Conservation (phyloP, 2,888 invertebrate genomes). For the Euplexia lucipara region DNA sequence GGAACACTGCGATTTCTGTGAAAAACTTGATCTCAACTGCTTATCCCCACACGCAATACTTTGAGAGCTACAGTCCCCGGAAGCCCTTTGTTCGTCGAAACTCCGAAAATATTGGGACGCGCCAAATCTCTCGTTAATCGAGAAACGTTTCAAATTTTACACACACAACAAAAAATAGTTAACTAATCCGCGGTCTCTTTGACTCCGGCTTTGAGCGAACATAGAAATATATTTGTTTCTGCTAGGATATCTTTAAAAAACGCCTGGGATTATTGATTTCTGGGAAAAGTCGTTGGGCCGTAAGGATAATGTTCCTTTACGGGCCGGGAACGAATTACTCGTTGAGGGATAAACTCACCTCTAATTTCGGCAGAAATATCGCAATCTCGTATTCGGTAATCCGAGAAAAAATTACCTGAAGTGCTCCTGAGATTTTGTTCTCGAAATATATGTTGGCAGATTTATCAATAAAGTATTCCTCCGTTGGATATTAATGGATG, state of each 20-base stretch:
- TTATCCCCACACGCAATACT: slow-evolving; percentile 81
- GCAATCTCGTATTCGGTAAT: slow-evolving; percentile 78
- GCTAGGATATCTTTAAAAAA: slow-evolving; percentile 84
- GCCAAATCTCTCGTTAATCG: slow-evolving; percentile 86
- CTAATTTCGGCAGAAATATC: slow-evolving; percentile 83
- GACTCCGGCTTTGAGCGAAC: slow-evolving; percentile 77
- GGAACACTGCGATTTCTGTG: slow-evolving; percentile 72
- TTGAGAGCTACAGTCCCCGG: slow-evolving; percentile 81
- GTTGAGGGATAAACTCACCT: slow-evolving; percentile 87
- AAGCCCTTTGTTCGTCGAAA: slow-evolving; percentile 84
- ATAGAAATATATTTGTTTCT: slow-evolving; percentile 86
- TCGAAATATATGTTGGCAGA: slow-evolving; percentile 41
- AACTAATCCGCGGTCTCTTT: slow-evolving; percentile 89
- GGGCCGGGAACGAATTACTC: slow-evolving; percentile 87
- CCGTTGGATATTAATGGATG: slow-evolving; percentile 23
- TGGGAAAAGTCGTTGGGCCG: slow-evolving; percentile 83
- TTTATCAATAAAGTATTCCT: slow-evolving; percentile 34
- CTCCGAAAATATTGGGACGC: slow-evolving; percentile 80
- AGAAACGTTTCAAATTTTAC: slow-evolving; percentile 86
- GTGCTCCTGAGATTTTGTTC: slow-evolving; percentile 63
- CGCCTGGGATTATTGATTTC: slow-evolving; percentile 88
- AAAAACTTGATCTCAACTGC: slow-evolving; percentile 79
- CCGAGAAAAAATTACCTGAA: slow-evolving; percentile 82
- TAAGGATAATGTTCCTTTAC: slow-evolving; percentile 86
- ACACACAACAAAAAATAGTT: slow-evolving; percentile 80